phyloP scores from a whole-genome alignment of 30 jellyfish, hydroid and myxozoan genomes.

The Aurelia aurita complex sp. Pacific region DNA sequence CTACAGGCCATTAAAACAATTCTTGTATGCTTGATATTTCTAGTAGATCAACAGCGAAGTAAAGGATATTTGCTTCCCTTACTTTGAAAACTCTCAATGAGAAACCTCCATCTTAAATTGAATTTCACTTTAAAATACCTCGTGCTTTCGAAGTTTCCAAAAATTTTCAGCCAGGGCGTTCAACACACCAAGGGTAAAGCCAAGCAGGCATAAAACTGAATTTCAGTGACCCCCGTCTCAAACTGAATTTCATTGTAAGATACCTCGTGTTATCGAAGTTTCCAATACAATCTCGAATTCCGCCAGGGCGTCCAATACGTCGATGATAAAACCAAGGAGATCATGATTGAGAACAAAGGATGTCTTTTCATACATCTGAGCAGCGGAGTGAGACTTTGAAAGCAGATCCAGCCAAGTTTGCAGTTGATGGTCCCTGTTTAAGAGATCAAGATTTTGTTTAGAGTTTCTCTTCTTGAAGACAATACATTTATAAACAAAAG shows the following conservation, averaged over 20 bases:
- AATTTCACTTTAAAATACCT: constrained; percentile 34
- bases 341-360: constrained; percentile 77
- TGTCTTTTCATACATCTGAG: constrained; percentile 77
- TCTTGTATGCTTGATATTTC: too few species aligned
- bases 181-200: constrained; percentile 70
- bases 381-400: constrained; percentile 59
- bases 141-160: constrained; percentile 90
- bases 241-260: not conserved
- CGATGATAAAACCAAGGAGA: constrained; percentile 52
- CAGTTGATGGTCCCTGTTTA: constrained; percentile 78
- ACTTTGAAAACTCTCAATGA: too few species aligned
- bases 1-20: too few species aligned
- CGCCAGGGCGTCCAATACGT: constrained; percentile 82
- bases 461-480: not conserved
- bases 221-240: not conserved
- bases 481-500: not conserved
- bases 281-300: constrained; percentile 82
- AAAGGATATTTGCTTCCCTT: too few species aligned
- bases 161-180: constrained; percentile 80
- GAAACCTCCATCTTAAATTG: not conserved
- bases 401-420: constrained; percentile 80
- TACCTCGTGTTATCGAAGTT: constrained; percentile 91
- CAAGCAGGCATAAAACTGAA: not conserved
- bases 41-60: too few species aligned
- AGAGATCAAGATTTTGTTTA: constrained; percentile 9